Conservation (phyloP, 2,888 invertebrate genomes). For the Drosophila tripunctata region DNA sequence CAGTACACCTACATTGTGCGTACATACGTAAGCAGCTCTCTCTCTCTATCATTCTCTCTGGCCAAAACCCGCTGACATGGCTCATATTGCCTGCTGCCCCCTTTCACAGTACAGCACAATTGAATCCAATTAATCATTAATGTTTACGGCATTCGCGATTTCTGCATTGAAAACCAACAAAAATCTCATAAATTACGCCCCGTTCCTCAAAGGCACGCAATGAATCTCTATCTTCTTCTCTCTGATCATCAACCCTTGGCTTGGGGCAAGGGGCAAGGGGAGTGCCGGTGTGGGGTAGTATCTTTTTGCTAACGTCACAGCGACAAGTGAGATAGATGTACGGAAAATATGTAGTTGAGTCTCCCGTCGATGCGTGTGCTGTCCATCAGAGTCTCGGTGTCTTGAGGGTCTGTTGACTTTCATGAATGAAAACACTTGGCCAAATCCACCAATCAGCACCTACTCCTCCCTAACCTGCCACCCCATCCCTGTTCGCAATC, state of each 20-base stretch:
- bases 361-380: slow-evolving; percentile 19
- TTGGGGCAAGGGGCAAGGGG: neutral
- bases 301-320: slow-evolving; percentile 40
- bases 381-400: slow-evolving; percentile 25
- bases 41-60: no score
- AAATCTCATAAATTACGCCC: slow-evolving; percentile 65
- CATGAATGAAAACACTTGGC: slow-evolving; percentile 76
- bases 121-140: slow-evolving; percentile 71
- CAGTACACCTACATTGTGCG: slow-evolving; percentile 28
- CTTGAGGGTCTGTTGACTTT: slow-evolving; percentile 69
- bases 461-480: neutral
- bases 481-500: neutral
- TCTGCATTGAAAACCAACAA: slow-evolving; percentile 44
- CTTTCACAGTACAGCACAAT: slow-evolving; percentile 36
- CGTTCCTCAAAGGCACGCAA: slow-evolving; percentile 21
- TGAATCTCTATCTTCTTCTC: slow-evolving; percentile 40
- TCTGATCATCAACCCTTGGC: slow-evolving; percentile 7
- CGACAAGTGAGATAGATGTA: slow-evolving; percentile 9
- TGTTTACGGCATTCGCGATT: slow-evolving; percentile 63
- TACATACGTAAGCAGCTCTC: neutral
- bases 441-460: slow-evolving; percentile 8
- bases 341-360: neutral
- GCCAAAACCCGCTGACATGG: slow-evolving; percentile 24
- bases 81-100: slow-evolving; percentile 22
- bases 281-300: neutral